Conservation (phyloP, 2,888 invertebrate species). For the Aphidoletes aphidimyza region DNA sequence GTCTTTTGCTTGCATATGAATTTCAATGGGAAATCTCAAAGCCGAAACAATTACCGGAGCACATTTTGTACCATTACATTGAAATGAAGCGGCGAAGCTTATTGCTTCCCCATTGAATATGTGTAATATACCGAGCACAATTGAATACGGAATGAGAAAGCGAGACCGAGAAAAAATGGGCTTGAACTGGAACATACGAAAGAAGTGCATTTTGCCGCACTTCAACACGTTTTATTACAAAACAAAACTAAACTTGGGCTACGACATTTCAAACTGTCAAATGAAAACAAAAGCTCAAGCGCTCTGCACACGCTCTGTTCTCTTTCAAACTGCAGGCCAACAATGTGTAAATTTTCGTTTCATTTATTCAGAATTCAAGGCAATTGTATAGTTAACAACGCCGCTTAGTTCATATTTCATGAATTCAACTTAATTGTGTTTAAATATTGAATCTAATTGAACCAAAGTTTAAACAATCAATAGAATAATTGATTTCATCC, state of each 20-base stretch:
- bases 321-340: background rate
- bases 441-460: constrained; percentile 12
- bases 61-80: constrained; percentile 33
- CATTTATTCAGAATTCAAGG: background rate
- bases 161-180: background rate
- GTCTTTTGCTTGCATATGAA: background rate
- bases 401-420: background rate
- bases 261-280: background rate
- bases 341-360: background rate
- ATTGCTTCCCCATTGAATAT: constrained; percentile 22
- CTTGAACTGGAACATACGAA: background rate
- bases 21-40: background rate
- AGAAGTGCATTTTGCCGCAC: background rate
- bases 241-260: constrained; percentile 38
- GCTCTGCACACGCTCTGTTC: background rate
- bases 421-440: constrained; percentile 9
- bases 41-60: constrained; percentile 50
- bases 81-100: background rate
- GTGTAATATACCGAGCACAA: background rate
- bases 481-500: background rate
- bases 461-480: background rate
- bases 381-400: background rate
- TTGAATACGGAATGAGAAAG: background rate
- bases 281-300: constrained; percentile 16
- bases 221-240: background rate